Evolutionary conservation across 2,888 invertebrate species (phyloP), one percentile per base, ranked within the genome.

Genomic region (Lithophane semibrunnea): DNA sequence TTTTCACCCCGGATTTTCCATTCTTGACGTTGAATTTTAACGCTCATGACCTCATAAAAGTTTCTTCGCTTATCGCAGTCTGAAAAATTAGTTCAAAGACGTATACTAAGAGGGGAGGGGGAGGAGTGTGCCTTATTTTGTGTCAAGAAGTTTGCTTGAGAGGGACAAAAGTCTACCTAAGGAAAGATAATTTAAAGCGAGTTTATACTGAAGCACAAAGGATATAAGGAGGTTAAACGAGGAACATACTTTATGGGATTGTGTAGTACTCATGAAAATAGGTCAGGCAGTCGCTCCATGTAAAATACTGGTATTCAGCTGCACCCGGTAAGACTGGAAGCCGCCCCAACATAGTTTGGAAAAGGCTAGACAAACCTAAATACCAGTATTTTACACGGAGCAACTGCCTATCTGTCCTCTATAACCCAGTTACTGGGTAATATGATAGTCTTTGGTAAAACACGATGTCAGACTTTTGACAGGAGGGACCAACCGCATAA

Each of bases 71-170:
- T 84, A 87, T 80, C 84, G 76, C 78, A 70, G 67, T 76, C 86
- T 89, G 90, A 91, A 91, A 92, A 92, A 92, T 91, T 90, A 87
- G 92, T 86, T 76, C 80, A 73, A 84, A 87, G 86, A 83, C 82
- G 82, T 76, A 71, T 68, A 80, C 74, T 72, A 73, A 78, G 73
- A 68, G 77, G 73, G 70, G 37, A 42, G 44, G 29, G 60, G 29
- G 58, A 29, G 69, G 24, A 54, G 63, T 68, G 42, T 68, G 42
- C 52, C 66, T 52, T 75, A 69, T 75, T 81, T 70, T 67, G 74
- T 81, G 73, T 68, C 68, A 65, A 52, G 49, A 52, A 47, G 54
- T 72, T 52, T 47, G 21, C 29, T 52, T 54, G 8, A 58, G 24
- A 66, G 44, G 21, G 65, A 52, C 24, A 29, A 64, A 58, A 58